Percentiles rank a stretch among this genome's conserved stretches.
Conservation (phyloP, 2,888 invertebrate genomes). For the Nomada fucata region DNA sequence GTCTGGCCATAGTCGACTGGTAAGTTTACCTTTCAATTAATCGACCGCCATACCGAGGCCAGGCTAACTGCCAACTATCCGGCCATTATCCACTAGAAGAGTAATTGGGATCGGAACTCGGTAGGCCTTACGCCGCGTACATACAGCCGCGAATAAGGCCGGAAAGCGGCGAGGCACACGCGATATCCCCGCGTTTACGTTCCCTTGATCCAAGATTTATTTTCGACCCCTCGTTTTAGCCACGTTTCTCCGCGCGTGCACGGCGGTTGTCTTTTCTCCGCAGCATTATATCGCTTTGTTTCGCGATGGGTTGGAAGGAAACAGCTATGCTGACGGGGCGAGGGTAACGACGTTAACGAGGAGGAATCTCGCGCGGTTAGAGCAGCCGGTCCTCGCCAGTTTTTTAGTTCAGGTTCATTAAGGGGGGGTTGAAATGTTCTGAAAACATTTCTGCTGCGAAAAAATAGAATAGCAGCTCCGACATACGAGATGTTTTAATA, state of each 20-base stretch:
- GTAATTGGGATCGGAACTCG: slow-evolving; percentile 81
- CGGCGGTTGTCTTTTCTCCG: not conserved
- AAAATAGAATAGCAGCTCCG: not conserved
- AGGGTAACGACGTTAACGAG: slow-evolving; percentile 66
- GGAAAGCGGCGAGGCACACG: slow-evolving; percentile 32
- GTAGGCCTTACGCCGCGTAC: slow-evolving; percentile 49
- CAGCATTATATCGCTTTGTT: slow-evolving; percentile 20
- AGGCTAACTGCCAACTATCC: slow-evolving; percentile 80
- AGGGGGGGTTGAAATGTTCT: slow-evolving; percentile 19
- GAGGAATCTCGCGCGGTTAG: slow-evolving; percentile 60
- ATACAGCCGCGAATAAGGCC: slow-evolving; percentile 49
- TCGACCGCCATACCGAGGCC: slow-evolving; percentile 77
- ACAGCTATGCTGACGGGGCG: slow-evolving; percentile 34
- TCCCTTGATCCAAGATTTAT: slow-evolving; percentile 12
- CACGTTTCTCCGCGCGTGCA: not conserved
- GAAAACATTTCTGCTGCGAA: slow-evolving; percentile 16
- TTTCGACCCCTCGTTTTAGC: slow-evolving; percentile 5
- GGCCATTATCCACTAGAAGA: slow-evolving; percentile 81
- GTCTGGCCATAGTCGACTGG: slow-evolving; percentile 79
- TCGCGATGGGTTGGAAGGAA: slow-evolving; percentile 7
- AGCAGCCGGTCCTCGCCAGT: slow-evolving; percentile 30
- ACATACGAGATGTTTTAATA: not conserved
- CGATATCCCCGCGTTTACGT: slow-evolving; percentile 41
- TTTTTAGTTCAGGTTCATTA: slow-evolving; percentile 62
- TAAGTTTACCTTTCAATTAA: slow-evolving; percentile 83